Conservation (phyloP, 1,140 invertebrate species). For the Gryllus bimaculatus region DNA sequence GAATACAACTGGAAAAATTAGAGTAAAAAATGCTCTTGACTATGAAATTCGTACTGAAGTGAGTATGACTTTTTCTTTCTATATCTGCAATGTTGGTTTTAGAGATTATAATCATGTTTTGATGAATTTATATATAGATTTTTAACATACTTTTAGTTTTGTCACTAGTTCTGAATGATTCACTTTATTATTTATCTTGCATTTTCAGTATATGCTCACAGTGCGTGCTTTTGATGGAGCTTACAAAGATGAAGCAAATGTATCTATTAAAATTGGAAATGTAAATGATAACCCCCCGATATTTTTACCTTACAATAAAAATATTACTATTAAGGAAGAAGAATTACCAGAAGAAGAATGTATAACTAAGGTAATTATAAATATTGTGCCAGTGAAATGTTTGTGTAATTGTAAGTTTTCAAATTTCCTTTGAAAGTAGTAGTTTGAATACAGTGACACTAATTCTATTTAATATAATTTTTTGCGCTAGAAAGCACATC, state of each 20-base stretch:
- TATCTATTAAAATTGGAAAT: slow-evolving; percentile 68
- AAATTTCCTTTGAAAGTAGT: too few species aligned
- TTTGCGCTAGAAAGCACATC: too few species aligned
- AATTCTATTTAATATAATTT: too few species aligned
- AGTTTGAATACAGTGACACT: too few species aligned
- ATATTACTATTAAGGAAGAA: slow-evolving; percentile 61
- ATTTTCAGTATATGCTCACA: slow-evolving; percentile 54
- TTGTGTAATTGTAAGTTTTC: too few species aligned
- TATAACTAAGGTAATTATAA: slow-evolving; percentile 42
- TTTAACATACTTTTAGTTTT: too few species aligned
- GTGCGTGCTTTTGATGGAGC: slow-evolving; percentile 69
- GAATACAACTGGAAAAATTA: slow-evolving; percentile 66
- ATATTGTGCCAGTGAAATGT: too few species aligned
- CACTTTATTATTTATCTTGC: slow-evolving; percentile 7
- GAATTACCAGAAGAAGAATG: slow-evolving; percentile 47
- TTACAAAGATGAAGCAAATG: slow-evolving; percentile 61
- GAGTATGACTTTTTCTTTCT: slow-evolving; percentile 22
- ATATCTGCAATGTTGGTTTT: too few species aligned
- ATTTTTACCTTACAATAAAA: slow-evolving; percentile 54
- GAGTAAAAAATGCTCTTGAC: slow-evolving; percentile 65
- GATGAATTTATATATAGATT: too few species aligned
- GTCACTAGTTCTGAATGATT: too few species aligned
- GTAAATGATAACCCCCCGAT: slow-evolving; percentile 75
- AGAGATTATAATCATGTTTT: too few species aligned
- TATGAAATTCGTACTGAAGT: slow-evolving; percentile 66